Percentiles rank a stretch among this genome's conserved stretches.
These are phyloP conservation scores for Hydrozoanthus tunicans DNA, from an alignment of 64 coral and sea anemone species.

Conservation along the genomic window DNA sequence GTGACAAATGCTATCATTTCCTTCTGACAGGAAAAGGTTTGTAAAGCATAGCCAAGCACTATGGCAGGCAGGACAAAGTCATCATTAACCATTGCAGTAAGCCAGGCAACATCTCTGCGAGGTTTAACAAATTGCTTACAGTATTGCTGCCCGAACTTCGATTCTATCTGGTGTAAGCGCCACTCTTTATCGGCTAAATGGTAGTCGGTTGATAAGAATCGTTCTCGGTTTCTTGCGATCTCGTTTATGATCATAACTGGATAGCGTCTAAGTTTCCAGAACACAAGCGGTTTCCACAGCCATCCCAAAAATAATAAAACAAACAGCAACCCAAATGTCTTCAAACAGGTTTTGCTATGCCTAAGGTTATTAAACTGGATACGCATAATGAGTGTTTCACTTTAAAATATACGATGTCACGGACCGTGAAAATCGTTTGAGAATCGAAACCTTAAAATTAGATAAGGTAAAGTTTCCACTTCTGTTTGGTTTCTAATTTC, in stretches of 20 bases:
- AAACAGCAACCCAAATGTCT: neutral
- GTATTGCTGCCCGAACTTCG: conserved; percentile 67
- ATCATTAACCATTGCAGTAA: conserved; percentile 85
- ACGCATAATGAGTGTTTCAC: neutral
- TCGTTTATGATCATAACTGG: conserved; percentile 53
- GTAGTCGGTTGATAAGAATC: conserved; percentile 62
- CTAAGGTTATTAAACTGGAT: neutral
- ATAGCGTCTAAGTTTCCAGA: conserved; percentile 52
- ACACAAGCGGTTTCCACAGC: conserved; percentile 47
- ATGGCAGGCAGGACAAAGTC: conserved; percentile 71
- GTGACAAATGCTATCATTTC: conserved; percentile 86
- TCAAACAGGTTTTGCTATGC: neutral
- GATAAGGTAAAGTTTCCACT: no score
- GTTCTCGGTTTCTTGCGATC: conserved; percentile 37
- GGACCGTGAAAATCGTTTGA: no score
- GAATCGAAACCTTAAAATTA: no score
- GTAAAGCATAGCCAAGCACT: conserved; percentile 74
- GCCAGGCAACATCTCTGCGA: conserved; percentile 60
- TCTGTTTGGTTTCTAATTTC: no score
- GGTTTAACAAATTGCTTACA: conserved; percentile 63
- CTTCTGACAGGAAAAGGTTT: conserved; percentile 79
- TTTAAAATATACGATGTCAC: no score
- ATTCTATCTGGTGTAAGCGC: conserved; percentile 73
- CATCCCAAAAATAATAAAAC: neutral
- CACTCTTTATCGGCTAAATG: conserved; percentile 75